Evolutionary conservation across 64 coral and sea anemone genomes (phyloP).

Genomic region (Montipora sp.): DNA sequence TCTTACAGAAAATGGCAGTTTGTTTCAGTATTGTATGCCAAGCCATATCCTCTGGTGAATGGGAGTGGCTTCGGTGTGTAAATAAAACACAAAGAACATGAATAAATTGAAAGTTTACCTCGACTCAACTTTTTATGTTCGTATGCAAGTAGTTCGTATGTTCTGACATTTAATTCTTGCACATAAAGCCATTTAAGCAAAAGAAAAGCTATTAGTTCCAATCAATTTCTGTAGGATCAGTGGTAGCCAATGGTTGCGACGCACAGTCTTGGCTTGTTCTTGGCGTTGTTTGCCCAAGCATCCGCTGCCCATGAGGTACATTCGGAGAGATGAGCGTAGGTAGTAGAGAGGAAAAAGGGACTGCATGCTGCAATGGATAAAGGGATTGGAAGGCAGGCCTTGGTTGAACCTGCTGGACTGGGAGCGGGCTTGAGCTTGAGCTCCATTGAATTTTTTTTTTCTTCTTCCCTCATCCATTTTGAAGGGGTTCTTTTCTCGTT

Average conservation of each 20-base stretch:
- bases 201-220: not conserved
- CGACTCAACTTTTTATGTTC: no score
- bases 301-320: not conserved
- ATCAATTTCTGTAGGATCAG: not conserved
- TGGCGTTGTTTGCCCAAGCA: not conserved
- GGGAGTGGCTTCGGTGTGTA: no score
- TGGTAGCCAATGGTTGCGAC: not conserved
- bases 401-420: not conserved
- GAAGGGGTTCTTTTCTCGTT: not conserved
- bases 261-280: not conserved
- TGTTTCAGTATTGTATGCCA: not conserved
- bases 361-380: not conserved
- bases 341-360: not conserved
- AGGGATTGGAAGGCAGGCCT: not conserved
- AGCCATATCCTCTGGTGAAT: not conserved
- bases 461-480: constrained; percentile 10
- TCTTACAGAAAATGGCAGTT: not conserved
- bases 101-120: no score
- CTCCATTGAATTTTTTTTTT: constrained; percentile 1
- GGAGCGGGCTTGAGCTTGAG: constrained; percentile 1
- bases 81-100: no score
- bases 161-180: not conserved
- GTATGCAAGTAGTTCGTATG: no score
- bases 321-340: not conserved
- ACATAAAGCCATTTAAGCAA: not conserved